phyloP scores from a whole-genome alignment of 53 echinoderm and acorn worm species.

The Antedon mediterranea region DNA sequence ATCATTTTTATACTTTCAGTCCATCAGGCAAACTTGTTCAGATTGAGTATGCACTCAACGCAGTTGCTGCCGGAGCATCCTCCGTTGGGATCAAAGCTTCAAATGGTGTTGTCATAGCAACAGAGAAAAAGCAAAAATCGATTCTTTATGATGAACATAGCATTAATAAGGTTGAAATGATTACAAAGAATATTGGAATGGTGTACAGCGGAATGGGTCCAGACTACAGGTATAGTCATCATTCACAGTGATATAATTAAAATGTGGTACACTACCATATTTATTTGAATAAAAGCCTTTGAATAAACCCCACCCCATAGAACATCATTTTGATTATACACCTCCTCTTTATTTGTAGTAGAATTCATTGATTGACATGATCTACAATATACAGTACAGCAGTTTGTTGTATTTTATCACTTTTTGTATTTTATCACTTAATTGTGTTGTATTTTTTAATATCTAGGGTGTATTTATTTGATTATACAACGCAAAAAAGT shows the following conservation, averaged over 20 bases:
- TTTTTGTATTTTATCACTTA: no score
- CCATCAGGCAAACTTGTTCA: constrained; percentile 97
- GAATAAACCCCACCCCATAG: background rate
- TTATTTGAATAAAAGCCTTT: no score
- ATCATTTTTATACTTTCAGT: constrained; percentile 21
- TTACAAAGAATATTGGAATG: constrained; percentile 98
- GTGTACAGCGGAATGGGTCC: constrained; percentile 98
- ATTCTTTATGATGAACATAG: constrained; percentile 90
- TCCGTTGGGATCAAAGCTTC: constrained; percentile 96
- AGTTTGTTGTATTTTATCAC: no score
- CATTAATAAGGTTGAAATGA: constrained; percentile 79
- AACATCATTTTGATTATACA: no score
- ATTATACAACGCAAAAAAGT: no score
- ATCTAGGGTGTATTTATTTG: no score
- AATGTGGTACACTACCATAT: no score
- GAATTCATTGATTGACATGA: no score
- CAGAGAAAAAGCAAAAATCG: constrained; percentile 99
- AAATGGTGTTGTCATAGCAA: constrained; percentile 96
- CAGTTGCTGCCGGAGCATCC: constrained; percentile 86
- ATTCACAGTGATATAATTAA: no score
- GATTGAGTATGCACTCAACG: constrained; percentile 97
- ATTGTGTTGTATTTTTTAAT: no score
- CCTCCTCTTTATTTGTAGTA: no score
- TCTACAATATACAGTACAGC: no score
- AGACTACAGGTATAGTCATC: constrained; percentile 81